Base-by-base conservation (phyloP, 1,140 invertebrate species). In the Drosophila biarmipes region DNA sequence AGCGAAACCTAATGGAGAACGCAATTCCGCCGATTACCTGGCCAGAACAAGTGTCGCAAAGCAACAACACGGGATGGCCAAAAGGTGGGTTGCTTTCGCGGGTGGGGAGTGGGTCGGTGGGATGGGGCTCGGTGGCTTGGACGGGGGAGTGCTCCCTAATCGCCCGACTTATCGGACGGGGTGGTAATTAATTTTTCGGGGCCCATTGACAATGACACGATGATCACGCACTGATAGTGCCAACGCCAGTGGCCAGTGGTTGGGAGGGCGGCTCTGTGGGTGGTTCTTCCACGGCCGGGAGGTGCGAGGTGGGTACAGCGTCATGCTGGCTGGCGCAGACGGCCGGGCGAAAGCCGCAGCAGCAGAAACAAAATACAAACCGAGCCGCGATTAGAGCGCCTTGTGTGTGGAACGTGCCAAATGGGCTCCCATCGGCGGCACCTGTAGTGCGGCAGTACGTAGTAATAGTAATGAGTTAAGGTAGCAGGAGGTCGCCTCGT, bases 221-320 rank as follows among this genome's bases (percentile, higher is more conserved):
- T 66, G 82, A 86, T 87, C 82, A 68, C 49, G 74, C 74, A 75
- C 66, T 81, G 82, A 86, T 86, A 81, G 58, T 81, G 82, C 31
- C 58, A 56, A 66, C 49, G 56, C 46, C 55, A 54, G 63, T 40
- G 59, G 17, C 73, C 45, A 54, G 15, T 10, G 29, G 8, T 38
- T 14, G 35, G 48, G 38, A 59, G 46, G 31, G 17, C 8, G 24
- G 29, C 11, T 12, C 17, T 48, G 40, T n/a, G 27, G 27, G 42
- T n/a, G 31, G 29, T 53, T 15, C 12, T n/a, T 21, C 5, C 6
- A 17, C 2, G 40, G 15, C 7, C 19, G 4, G 15, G 15, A 1
- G 55, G 27, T 51, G 15, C 6, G 29, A 15, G 45, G n/a, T 19
- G 27, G n/a, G 48, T 63, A 51, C 46, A 68, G 66, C 74, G 68